Percentiles rank a stretch among this genome's conserved stretches.
Conservation (phyloP, 2,113 vertebrate species). For the Motacilla alba region DNA sequence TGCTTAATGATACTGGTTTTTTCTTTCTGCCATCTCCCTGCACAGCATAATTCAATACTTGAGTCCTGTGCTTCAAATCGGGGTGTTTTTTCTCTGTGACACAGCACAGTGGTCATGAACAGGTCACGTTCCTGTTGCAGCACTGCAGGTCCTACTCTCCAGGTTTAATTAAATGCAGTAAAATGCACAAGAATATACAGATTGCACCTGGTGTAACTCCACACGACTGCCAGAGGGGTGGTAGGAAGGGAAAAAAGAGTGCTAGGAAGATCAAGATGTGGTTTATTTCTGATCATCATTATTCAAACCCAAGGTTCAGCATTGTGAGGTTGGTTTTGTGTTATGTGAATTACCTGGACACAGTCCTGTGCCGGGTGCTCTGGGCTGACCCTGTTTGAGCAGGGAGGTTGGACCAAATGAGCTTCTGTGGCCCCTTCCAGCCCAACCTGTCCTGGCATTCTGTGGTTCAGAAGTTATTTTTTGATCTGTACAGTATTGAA, state of each 20-base stretch:
- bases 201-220: neutral
- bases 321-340: neutral
- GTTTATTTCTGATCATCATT: neutral
- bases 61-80: neutral
- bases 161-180: neutral
- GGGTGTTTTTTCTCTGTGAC: neutral
- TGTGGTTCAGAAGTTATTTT: neutral
- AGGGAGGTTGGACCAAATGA: neutral
- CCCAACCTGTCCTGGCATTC: neutral
- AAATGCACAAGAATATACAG: neutral
- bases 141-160: neutral
- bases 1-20: neutral
- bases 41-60: conserved; percentile 7
- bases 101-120: neutral
- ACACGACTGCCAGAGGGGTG: neutral
- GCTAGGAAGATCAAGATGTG: neutral
- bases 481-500: neutral
- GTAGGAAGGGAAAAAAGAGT: neutral
- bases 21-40: neutral
- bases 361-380: neutral
- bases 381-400: neutral
- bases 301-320: neutral
- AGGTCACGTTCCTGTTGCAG: neutral
- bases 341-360: neutral
- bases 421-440: neutral